phyloP scores from a whole-genome alignment of 2,888 invertebrate species.

The Drosophila dives region DNA sequence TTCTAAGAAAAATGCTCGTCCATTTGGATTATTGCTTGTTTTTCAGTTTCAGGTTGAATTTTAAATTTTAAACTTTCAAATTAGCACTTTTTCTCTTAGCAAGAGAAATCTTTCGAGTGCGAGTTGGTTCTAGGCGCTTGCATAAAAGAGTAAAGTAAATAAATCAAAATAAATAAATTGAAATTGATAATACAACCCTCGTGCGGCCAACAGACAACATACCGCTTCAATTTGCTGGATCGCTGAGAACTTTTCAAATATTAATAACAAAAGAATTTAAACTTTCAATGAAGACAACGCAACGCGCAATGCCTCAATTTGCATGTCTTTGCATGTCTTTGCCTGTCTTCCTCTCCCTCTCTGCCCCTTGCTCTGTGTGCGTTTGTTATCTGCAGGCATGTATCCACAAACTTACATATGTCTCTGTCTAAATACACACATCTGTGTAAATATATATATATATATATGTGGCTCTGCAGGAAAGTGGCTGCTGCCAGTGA shows the following conservation, averaged over 20 bases:
- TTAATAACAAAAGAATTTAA: slow-evolving; percentile 76
- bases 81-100: too few species aligned
- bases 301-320: slow-evolving; percentile 41
- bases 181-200: slow-evolving; percentile 13
- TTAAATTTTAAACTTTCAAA: too few species aligned
- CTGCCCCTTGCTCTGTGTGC: neutral
- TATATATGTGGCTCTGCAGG: slow-evolving; percentile 24
- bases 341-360: slow-evolving; percentile 4
- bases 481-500: slow-evolving; percentile 52
- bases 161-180: neutral
- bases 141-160: neutral
- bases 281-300: slow-evolving; percentile 67
- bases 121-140: too few species aligned
- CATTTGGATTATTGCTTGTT: neutral
- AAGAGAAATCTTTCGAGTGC: too few species aligned
- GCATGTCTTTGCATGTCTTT: slow-evolving; percentile 33
- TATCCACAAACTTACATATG: slow-evolving; percentile 1
- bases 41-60: neutral
- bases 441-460: neutral
- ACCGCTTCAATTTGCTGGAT: slow-evolving; percentile 50
- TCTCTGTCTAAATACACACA: neutral
- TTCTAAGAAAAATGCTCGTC: too few species aligned
- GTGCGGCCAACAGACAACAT: slow-evolving; percentile 23
- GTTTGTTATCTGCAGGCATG: slow-evolving; percentile 20
- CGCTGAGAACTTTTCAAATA: slow-evolving; percentile 68